Base-by-base conservation (phyloP, 2,797 vertebrate species). In the Sebastes hopkinsi region DNA sequence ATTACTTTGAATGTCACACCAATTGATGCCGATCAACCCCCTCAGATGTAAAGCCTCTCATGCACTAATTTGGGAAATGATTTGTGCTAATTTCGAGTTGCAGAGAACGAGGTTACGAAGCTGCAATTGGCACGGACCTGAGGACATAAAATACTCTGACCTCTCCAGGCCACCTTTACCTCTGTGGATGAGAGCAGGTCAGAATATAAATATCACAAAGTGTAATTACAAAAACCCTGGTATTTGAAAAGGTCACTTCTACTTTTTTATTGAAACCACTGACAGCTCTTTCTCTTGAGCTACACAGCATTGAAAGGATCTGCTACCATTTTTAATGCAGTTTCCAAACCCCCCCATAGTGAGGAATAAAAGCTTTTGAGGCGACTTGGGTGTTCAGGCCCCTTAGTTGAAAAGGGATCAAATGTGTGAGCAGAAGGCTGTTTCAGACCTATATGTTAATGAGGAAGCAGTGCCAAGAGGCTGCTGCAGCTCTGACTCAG, bases 361-460 rank as follows among this genome's bases (percentile, higher is more conserved):
- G 79, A 85, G 70, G 62, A 79, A 92, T 79, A 90, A 90, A 93
- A 78, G 81, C 91, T 81, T 80, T 92, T 93, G 79, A 92, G 84
- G 56, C 59, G 46, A 68, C 75, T 82, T 14, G 77, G 82, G 66
- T 83, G 76, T 85, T 68, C 52, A 83, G 89, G 88, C 89, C 85
- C 84, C 86, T 65, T 72, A 16, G 59, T 65, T 89, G 85, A 91
- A 91, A 93, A 84, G 87, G 65, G 84, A 92, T 87, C 87, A 90
- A 91, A 89, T 77, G 83, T 69, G 86, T 68, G 73, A 88, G 89
- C 66, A 75, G 78, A 82, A 61, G 78, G 72, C 88, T 69, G 83
- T 81, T 88, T 89, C 60, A 89, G 86, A 85, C 55, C 72, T 87
- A 55, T 75, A 85, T 92, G 90, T 84, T 92, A 93, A 94, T 94